A percentile compares a stretch with the other conserved stretches of the same genome.
phyloP scores from a whole-genome alignment of 30 jellyfish, hydroid and myxozoan genomes.

The Hydractinia echinata region DNA sequence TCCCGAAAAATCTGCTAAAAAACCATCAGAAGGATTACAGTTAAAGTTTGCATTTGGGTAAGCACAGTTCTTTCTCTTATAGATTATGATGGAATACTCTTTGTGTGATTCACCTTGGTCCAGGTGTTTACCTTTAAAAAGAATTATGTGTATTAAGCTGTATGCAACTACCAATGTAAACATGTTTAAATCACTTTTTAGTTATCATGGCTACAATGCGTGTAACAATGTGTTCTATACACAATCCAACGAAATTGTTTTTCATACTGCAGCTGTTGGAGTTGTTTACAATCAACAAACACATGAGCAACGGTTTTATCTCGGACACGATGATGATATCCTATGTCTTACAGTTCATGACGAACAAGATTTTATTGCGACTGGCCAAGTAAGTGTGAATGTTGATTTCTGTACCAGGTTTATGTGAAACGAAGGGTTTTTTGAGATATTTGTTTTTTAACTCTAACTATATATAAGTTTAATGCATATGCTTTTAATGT shows the following conservation, averaged over 20 bases:
- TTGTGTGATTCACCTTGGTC: not conserved
- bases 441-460: not conserved
- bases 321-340: constrained; percentile 94
- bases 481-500: not conserved
- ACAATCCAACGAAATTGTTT: constrained; percentile 91
- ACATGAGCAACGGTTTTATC: constrained; percentile 90
- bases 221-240: constrained; percentile 93
- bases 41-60: constrained; percentile 97
- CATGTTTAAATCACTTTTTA: not conserved
- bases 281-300: constrained; percentile 82
- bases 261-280: constrained; percentile 95
- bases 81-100: not conserved
- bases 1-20: constrained; percentile 76
- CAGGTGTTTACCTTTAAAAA: not conserved
- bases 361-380: constrained; percentile 82
- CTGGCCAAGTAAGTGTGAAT: constrained; percentile 72
- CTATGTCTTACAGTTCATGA: constrained; percentile 87
- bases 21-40: constrained; percentile 80
- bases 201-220: constrained; percentile 96
- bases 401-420: too few species aligned
- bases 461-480: not conserved
- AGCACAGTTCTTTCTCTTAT: not conserved
- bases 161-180: not conserved
- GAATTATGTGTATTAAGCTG: not conserved
- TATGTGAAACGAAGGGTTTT: too few species aligned